Evolutionary conservation across 1,140 invertebrate genomes (phyloP).

Genomic region (Penaeus chinensis): DNA sequence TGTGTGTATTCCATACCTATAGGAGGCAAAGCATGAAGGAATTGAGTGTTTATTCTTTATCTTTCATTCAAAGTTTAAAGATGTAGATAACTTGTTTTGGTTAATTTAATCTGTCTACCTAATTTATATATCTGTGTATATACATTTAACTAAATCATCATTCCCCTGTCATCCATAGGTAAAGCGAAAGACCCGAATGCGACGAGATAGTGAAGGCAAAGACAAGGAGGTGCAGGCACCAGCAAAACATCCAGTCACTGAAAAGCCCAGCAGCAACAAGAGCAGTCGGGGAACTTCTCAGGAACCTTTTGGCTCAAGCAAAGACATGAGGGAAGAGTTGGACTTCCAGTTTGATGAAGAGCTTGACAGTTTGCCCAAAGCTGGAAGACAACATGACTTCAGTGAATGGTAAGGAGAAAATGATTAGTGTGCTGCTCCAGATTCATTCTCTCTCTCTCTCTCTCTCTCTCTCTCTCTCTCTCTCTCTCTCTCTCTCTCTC

Average conservation of each 20-base stretch:
- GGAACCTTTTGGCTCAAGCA: constrained; percentile 51
- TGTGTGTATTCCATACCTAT: too few relatives aligned
- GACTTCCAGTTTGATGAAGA: constrained; percentile 99
- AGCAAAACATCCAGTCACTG: background rate
- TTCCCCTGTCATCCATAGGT: background rate
- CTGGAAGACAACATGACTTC: constrained; percentile 84
- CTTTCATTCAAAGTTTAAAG: too few relatives aligned
- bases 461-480: too few relatives aligned
- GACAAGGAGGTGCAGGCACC: constrained; percentile 33
- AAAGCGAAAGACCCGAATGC: constrained; percentile 37
- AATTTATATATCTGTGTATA: too few relatives aligned
- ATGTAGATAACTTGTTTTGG: too few relatives aligned
- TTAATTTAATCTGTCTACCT: too few relatives aligned
- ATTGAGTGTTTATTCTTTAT: too few relatives aligned
- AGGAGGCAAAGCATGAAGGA: too few relatives aligned
- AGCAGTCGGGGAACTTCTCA: constrained; percentile 6
- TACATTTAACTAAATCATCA: too few relatives aligned
- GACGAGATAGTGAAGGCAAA: constrained; percentile 34
- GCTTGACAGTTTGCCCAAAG: constrained; percentile 74
- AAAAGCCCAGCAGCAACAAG: background rate
- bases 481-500: too few relatives aligned
- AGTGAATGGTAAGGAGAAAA: constrained; percentile 55
- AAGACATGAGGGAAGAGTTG: constrained; percentile 83
- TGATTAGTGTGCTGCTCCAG: too few relatives aligned
- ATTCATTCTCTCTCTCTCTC: too few relatives aligned